Evolutionary conservation across 1,140 invertebrate species (phyloP).

Genomic region (Euschistus heros): DNA sequence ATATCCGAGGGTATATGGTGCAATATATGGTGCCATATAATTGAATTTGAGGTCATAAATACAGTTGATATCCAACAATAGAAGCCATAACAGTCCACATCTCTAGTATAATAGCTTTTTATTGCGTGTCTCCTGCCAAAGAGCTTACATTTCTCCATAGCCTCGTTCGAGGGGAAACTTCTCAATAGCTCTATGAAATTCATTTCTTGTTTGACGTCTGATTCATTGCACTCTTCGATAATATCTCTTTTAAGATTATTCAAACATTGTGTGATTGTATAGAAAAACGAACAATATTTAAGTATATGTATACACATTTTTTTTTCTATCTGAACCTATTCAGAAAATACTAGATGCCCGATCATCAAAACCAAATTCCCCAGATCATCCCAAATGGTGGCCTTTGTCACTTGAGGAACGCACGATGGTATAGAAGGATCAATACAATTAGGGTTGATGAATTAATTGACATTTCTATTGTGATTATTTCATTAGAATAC

Average conservation of each 20-base stretch:
- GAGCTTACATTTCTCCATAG: not conserved
- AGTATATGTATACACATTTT: too few species aligned
- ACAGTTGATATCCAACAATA: slow-evolving; percentile 4
- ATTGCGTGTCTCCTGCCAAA: slow-evolving; percentile 2
- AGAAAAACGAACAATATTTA: not conserved
- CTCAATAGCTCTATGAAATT: slow-evolving; percentile 2
- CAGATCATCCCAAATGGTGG: too few species aligned
- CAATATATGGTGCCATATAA: not conserved
- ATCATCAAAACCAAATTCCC: too few species aligned
- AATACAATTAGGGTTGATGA: too few species aligned
- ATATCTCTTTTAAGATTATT: slow-evolving; percentile 6
- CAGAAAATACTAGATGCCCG: too few species aligned
- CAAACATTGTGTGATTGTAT: slow-evolving; percentile 7
- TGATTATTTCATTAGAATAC: too few species aligned
- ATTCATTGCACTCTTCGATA: not conserved
- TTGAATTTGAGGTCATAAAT: slow-evolving; percentile 5
- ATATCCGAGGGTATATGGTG: not conserved
- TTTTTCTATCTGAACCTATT: too few species aligned
- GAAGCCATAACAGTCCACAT: slow-evolving; percentile 7
- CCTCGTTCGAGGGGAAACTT: not conserved
- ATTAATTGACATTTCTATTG: too few species aligned
- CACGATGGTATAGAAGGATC: too few species aligned
- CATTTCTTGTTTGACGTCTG: slow-evolving; percentile 7
- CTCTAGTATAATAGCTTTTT: slow-evolving; percentile 1
- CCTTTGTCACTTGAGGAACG: too few species aligned